Conservation (phyloP, 2,113 vertebrate genomes). For the Sebastes fasciatus region DNA sequence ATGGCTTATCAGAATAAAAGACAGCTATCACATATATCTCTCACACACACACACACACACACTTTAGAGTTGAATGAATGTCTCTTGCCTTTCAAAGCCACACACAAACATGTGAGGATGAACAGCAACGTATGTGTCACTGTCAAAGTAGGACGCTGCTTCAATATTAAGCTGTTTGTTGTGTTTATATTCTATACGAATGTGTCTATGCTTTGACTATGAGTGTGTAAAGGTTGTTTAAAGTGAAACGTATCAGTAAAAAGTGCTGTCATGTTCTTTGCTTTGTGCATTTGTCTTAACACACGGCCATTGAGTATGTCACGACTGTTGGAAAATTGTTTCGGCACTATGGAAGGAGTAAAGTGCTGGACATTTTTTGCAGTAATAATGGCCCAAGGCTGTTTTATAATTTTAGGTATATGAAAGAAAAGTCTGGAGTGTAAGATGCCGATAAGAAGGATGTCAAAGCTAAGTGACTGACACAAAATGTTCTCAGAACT, state of each 20-base stretch:
- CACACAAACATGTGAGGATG: no score
- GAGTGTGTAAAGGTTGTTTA: background rate
- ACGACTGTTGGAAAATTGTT: background rate
- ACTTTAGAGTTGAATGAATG: background rate
- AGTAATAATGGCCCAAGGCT: constrained; percentile 12
- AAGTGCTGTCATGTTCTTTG: background rate
- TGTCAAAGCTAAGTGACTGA: background rate
- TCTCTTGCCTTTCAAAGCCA: background rate
- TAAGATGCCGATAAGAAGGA: constrained; percentile 4
- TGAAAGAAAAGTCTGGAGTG: background rate
- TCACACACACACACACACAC: background rate
- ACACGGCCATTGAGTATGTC: background rate
- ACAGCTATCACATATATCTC: background rate
- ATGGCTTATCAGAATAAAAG: background rate
- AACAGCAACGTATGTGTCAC: background rate
- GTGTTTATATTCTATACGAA: background rate
- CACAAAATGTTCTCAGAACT: background rate
- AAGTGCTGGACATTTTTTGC: background rate
- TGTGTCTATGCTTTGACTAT: background rate
- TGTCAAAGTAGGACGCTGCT: background rate
- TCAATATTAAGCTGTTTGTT: background rate
- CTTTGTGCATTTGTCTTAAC: background rate
- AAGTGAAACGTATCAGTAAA: background rate
- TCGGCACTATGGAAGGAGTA: background rate
- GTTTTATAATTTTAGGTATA: constrained; percentile 1